Percentiles rank a stretch among this genome's conserved stretches.
Evolutionary conservation across 2,797 vertebrate species (phyloP).

Genomic region (Ispidina picta): DNA sequence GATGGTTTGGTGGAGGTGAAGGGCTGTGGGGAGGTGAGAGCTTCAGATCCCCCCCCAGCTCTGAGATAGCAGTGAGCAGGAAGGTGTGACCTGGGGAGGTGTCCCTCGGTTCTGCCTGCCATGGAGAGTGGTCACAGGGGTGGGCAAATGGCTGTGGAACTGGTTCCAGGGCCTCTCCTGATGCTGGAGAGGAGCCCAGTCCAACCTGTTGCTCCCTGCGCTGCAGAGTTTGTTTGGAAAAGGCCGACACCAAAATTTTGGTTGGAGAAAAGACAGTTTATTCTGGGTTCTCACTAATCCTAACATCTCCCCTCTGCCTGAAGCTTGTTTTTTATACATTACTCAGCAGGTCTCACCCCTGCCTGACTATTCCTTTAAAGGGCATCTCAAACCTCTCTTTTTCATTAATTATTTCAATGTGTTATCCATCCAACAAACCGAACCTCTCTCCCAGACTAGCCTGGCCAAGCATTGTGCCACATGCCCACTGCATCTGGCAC

Average conservation of each 20-base stretch:
- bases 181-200: neutral
- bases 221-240: slow-evolving; percentile 49
- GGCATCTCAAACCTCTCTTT: slow-evolving; percentile 49
- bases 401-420: slow-evolving; percentile 36
- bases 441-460: neutral
- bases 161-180: neutral
- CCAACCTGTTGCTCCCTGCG: neutral
- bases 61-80: neutral
- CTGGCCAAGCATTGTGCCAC: neutral
- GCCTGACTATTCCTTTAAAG: slow-evolving; percentile 71
- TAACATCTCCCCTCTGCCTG: slow-evolving; percentile 65
- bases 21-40: neutral
- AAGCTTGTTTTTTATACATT: slow-evolving; percentile 66
- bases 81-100: neutral
- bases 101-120: neutral
- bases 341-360: slow-evolving; percentile 62
- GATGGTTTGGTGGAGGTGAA: neutral
- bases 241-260: slow-evolving; percentile 9
- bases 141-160: neutral
- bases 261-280: slow-evolving; percentile 59
- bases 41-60: neutral
- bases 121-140: neutral
- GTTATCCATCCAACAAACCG: neutral
- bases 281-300: slow-evolving; percentile 61
- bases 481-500: neutral